Conservation (phyloP, 2,797 vertebrate genomes). For the Microctenopoma steveboyesi region DNA sequence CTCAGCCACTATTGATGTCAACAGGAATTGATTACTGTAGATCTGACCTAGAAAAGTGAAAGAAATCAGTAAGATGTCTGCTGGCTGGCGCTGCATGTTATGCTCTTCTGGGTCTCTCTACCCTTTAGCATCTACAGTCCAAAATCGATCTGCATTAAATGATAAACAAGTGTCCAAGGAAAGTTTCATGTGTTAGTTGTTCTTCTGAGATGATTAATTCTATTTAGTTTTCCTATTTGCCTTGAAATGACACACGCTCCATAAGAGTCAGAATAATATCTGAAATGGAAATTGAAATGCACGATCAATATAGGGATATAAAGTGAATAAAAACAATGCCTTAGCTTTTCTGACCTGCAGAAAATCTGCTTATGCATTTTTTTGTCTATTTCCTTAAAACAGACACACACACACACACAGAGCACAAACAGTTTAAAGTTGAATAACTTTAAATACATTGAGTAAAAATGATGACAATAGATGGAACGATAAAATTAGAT, state of each 20-base stretch:
- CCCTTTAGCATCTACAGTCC: conserved; percentile 39
- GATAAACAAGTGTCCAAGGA: conserved; percentile 32
- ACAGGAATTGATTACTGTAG: conserved; percentile 59
- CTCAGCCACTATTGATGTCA: conserved; percentile 63
- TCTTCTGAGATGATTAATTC: conserved; percentile 21
- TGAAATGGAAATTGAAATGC: conserved; percentile 35
- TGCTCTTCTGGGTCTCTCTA: conserved; percentile 37
- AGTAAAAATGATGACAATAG: background rate
- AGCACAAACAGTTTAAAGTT: too few relatives aligned
- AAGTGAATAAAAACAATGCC: conserved; percentile 19
- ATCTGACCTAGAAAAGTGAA: conserved; percentile 63
- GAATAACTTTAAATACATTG: background rate
- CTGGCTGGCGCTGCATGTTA: conserved; percentile 14
- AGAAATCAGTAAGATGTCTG: conserved; percentile 49
- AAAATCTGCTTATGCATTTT: background rate
- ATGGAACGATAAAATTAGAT: background rate
- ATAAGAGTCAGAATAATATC: conserved; percentile 13
- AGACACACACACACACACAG: too few relatives aligned
- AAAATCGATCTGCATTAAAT: conserved; percentile 32
- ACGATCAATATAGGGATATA: conserved; percentile 29
- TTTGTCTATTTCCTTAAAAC: background rate
- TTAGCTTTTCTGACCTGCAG: conserved; percentile 1
- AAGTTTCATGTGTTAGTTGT: conserved; percentile 20
- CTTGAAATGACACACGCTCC: background rate
- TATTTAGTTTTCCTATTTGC: conserved; percentile 10